Conservation (phyloP, 2,888 invertebrate genomes). For the Chymomyza fuscimana region DNA sequence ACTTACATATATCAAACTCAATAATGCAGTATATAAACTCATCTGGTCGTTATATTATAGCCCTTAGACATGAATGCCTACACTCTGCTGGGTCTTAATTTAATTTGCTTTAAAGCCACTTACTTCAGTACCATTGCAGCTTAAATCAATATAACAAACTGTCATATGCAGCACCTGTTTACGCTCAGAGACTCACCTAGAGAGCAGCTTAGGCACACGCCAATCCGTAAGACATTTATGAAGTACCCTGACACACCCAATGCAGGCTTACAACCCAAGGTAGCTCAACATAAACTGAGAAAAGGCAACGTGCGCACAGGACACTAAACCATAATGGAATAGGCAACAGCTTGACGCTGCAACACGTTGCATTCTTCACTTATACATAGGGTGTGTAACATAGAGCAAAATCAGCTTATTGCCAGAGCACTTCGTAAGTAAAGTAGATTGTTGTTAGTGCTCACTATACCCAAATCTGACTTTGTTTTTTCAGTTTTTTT, state of each 20-base stretch:
- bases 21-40: neutral
- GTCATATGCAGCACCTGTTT: neutral
- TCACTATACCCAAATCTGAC: neutral
- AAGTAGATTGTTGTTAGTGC: constrained; percentile 25
- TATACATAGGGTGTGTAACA: constrained; percentile 17
- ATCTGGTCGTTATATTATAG: neutral
- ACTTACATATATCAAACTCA: neutral
- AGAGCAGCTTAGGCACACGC: neutral
- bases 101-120: neutral
- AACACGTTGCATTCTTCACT: constrained; percentile 19
- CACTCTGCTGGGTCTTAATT: neutral
- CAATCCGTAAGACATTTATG: constrained; percentile 47
- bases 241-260: constrained; percentile 35
- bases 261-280: neutral
- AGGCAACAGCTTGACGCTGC: constrained; percentile 35
- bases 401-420: constrained; percentile 12
- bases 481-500: neutral
- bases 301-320: constrained; percentile 24
- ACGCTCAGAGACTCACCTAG: neutral
- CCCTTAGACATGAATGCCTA: neutral
- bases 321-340: constrained; percentile 26
- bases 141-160: constrained; percentile 27
- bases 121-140: neutral
- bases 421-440: neutral
- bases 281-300: constrained; percentile 38